Base-by-base conservation (phyloP, 2,888 invertebrate species). In the Hemithea aestivaria region DNA sequence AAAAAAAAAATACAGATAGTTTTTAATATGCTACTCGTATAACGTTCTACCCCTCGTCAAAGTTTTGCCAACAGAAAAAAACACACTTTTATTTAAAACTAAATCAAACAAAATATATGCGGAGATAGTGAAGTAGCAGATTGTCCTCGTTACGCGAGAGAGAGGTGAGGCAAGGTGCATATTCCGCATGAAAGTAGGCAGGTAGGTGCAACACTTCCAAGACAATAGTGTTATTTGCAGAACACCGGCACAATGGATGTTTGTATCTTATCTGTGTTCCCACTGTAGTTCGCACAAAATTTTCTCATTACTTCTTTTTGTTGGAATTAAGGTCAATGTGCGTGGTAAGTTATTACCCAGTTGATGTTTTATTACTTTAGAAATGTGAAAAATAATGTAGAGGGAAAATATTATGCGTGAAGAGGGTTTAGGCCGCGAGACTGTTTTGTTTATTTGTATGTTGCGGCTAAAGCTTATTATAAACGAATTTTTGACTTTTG, bases 211-310 rank as follows among this genome's bases (percentile, higher is more conserved):
- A 41, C 42, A 48, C 42, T 45, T 46, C 32, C 25, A 35, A 53
- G 50, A 53, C 80, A 79, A 80, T 80, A 56, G 73, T 56, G 67
- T 62, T 62, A 66, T 71, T 72, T 73, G 66, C 73, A 67, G 71
- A 66, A 63, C 66, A 62, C 65, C 56, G 53, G 66, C 59, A 80
- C 82, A 80, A 82, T 79, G 61, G 69, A 53, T 69, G 64, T 72
- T 76, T 73, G 68, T 69, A 56, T 73, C 62, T 75, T 73, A 73
- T 72, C 72, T 76, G 48, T 45, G 64, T 81, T 80, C 82, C 73
- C 81, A 81, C 78, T 73, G 66, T 62, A 62, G 72, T 78, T 79
- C 76, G 72, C 76, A 76, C 74, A 77, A 70, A 58, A 69, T 71
- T 80, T 80, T 80, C 78, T 69, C 78, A 75, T 72, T 73, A 66